phyloP scores from a whole-genome alignment of 2,797 vertebrate genomes.

The Sebastiscus tertius region DNA sequence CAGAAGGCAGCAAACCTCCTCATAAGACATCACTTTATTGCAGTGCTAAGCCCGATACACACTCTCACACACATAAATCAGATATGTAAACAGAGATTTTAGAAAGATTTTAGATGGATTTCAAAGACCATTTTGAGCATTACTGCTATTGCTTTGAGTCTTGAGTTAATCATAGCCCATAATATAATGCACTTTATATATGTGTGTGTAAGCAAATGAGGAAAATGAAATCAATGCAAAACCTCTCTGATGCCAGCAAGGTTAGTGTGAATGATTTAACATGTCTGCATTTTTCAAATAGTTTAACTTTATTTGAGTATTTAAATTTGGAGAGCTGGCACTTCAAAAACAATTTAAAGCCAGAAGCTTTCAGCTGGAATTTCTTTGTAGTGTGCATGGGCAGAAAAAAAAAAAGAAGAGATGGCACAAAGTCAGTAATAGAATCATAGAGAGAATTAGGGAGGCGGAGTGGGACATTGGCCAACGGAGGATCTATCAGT shows the following conservation, averaged over 20 bases:
- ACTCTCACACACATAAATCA: background rate
- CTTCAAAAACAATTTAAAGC: background rate
- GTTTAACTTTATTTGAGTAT: background rate
- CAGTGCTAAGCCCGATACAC: background rate
- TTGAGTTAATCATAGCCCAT: background rate
- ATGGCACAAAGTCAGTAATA: conserved; percentile 23
- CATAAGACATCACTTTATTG: background rate
- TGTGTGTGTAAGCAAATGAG: background rate
- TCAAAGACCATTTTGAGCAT: background rate
- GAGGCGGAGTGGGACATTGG: conserved; percentile 6
- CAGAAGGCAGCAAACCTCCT: background rate
- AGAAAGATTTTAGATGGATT: background rate
- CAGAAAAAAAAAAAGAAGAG: conserved; percentile 21
- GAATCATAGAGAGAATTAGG: conserved; percentile 12
- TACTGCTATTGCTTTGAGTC: background rate
- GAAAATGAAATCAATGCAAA: background rate
- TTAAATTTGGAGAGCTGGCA: background rate
- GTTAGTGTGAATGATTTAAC: conserved; percentile 1
- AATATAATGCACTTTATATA: background rate
- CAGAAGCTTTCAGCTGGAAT: background rate
- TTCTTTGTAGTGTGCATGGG: background rate
- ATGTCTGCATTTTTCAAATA: background rate
- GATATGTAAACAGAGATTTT: background rate
- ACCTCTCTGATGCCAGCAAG: background rate
- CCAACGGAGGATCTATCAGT: conserved; percentile 28